A percentile compares a stretch with the other conserved stretches of the same genome.
phyloP scores from a whole-genome alignment of 1,140 invertebrate genomes.

The Drosophila auraria region DNA sequence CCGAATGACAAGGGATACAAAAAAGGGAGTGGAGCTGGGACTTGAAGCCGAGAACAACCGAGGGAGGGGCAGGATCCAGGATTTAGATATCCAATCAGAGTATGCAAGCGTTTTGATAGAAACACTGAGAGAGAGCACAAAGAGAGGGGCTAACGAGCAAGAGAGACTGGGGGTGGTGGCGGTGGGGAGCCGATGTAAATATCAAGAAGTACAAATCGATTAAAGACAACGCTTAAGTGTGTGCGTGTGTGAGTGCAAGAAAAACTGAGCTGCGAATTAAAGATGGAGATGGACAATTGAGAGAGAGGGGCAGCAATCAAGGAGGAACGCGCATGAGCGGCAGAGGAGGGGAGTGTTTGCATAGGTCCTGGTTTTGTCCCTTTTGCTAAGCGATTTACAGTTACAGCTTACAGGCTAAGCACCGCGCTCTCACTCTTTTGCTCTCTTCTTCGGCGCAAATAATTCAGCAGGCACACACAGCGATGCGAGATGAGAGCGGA shows the following conservation, averaged over 20 bases:
- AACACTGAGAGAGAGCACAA: conserved; percentile 31
- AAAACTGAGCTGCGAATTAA: conserved; percentile 59
- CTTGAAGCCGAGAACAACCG: conserved; percentile 23
- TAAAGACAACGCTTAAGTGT: conserved; percentile 73
- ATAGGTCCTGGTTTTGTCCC: conserved; percentile 72
- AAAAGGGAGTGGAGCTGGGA: conserved; percentile 72
- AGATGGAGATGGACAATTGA: conserved; percentile 36
- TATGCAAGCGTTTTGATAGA: conserved; percentile 69
- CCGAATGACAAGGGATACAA: conserved; percentile 42
- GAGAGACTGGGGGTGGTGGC: conserved; percentile 4
- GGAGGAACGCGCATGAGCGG: conserved; percentile 54
- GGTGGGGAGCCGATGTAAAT: conserved; percentile 64
- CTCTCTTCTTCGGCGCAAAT: conserved; percentile 52
- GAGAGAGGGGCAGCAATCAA: conserved; percentile 23
- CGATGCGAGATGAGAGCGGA: conserved; percentile 29
- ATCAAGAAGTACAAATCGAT: conserved; percentile 83
- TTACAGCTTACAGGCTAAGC: conserved; percentile 62
- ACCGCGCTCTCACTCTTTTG: conserved; percentile 31
- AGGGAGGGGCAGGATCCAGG: conserved; percentile 65
- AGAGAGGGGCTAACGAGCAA: conserved; percentile 12
- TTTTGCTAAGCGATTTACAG: conserved; percentile 72
- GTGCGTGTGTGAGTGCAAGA: conserved; percentile 39
- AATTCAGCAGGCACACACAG: conserved; percentile 42
- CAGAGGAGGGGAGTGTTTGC: conserved; percentile 63
- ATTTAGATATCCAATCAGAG: conserved; percentile 83